These are phyloP conservation scores for Lordiphosa andalusiaca DNA, from an alignment of 2,888 invertebrate species.

Conservation along the genomic window DNA sequence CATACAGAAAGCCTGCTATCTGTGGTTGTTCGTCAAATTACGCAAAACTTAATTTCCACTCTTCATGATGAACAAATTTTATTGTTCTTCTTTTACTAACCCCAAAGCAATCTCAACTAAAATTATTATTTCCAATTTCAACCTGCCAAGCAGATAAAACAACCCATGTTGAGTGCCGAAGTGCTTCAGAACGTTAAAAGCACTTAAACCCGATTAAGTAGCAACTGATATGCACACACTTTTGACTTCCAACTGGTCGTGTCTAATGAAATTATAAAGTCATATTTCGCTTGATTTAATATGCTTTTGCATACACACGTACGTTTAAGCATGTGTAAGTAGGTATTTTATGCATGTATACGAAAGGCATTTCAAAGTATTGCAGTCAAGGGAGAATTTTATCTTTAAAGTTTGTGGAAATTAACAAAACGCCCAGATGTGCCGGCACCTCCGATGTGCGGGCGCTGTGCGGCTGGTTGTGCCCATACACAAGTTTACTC, in stretches of 20 bases:
- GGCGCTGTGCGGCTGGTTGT: slow-evolving; percentile 13
- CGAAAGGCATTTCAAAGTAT: slow-evolving; percentile 11
- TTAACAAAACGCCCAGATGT: slow-evolving; percentile 33
- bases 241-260: slow-evolving; percentile 13
- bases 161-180: background rate
- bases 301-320: slow-evolving; percentile 3
- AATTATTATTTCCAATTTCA: no score
- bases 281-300: slow-evolving; percentile 40
- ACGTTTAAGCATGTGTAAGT: no score
- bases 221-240: slow-evolving; percentile 28
- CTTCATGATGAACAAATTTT: no score
- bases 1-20: no score
- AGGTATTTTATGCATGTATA: background rate
- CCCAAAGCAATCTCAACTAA: no score
- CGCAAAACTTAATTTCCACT: no score
- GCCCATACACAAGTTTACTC: slow-evolving; percentile 46
- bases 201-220: slow-evolving; percentile 25
- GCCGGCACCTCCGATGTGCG: slow-evolving; percentile 7
- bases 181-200: slow-evolving; percentile 7
- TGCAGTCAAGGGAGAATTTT: slow-evolving; percentile 27
- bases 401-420: slow-evolving; percentile 50
- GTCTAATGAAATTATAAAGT: slow-evolving; percentile 43
- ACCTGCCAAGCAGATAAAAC: no score
- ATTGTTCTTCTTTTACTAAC: no score
- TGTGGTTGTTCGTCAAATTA: no score